These are phyloP conservation scores for Hydraecia micacea DNA, from an alignment of 2,888 invertebrate species.

Conservation along the genomic window DNA sequence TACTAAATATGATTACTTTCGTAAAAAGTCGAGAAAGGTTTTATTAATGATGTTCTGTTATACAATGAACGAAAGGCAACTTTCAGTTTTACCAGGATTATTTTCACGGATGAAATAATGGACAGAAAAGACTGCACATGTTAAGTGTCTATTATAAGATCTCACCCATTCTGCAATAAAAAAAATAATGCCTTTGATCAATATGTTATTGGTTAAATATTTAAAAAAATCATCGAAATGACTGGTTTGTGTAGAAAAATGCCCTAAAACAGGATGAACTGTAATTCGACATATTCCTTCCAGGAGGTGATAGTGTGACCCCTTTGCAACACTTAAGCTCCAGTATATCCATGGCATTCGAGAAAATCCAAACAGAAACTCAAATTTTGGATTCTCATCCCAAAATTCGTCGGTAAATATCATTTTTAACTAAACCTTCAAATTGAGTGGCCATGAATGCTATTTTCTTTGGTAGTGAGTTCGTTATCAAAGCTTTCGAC, in stretches of 20 bases:
- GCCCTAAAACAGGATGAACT: background rate
- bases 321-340: background rate
- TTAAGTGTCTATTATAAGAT: background rate
- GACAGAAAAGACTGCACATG: background rate
- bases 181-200: background rate
- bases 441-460: too few relatives aligned
- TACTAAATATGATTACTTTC: slow-evolving; percentile 1
- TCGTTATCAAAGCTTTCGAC: background rate
- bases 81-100: background rate
- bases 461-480: too few relatives aligned
- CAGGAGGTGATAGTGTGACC: background rate
- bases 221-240: background rate
- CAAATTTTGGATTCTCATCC: background rate
- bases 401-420: background rate
- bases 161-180: background rate
- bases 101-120: background rate
- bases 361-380: background rate
- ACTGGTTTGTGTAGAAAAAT: background rate
- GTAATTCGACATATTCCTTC: background rate
- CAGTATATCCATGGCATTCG: background rate
- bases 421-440: background rate
- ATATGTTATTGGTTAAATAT: background rate
- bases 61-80: background rate
- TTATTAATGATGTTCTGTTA: background rate
- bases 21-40: too few relatives aligned